Base-by-base conservation (phyloP, 2,797 vertebrate species). In the Eospalax fontanierii region DNA sequence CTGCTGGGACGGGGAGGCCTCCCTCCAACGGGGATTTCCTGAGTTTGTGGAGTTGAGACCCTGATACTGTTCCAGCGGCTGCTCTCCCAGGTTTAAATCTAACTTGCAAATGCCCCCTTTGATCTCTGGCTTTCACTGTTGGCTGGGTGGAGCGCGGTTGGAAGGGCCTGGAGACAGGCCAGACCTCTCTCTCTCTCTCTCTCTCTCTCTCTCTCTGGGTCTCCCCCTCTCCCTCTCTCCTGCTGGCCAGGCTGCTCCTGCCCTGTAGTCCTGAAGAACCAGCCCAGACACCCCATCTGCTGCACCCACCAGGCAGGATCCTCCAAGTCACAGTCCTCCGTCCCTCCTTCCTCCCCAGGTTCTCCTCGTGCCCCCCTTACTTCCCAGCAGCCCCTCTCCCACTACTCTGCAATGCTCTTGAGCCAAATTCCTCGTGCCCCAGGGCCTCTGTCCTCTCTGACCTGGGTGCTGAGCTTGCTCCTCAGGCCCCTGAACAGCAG, bases 61-160 rank as follows among this genome's bases (percentile, higher is more conserved):
- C 95, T 73, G 30, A 75, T 71, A 28, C 38, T 50, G 4, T 90
- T n/a, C 65, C 59, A n/a, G 50, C 50, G 83, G 93, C 79, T 66
- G 50, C 50, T 54, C 50, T 90, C 50, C 8, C 76, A 33, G 28
- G 35, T 75, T 96, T 66, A n/a, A 70, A 43, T 63, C 87, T 95
- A 85, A 2, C 93, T 96, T 97, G 87, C 35, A 92, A 81, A 94
- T 15, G 0, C 81, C 71, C 76, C 61, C 88, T 91, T 94, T 90
- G 88, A 73, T 88, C 97, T 91, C 38, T 6, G 7, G 21, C 43
- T 57, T 76, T 2, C 79, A 22, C 33, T 18, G 63, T 54, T 35
- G 22, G 93, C 82, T 71, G n/a, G 54, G 88, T 1, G n/a, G 80
- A 86, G 50, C 1, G 40, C 50, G 76, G 74, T 91, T 94, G 92